Evolutionary conservation across 2,888 invertebrate species (phyloP).

Genomic region (Drosophila pseudotalamancana): DNA sequence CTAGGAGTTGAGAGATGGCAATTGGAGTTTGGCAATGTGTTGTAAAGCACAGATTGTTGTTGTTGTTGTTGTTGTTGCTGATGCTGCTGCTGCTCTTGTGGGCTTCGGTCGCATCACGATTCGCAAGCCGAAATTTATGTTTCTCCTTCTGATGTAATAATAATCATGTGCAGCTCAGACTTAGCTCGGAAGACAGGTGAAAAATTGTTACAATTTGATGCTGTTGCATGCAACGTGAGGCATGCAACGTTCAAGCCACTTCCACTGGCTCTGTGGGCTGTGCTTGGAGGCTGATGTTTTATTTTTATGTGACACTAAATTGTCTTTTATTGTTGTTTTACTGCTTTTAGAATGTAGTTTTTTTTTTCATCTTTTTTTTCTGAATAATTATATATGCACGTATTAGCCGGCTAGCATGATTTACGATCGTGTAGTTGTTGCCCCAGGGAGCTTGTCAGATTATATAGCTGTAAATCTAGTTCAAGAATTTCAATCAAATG

Average conservation of each 20-base stretch:
- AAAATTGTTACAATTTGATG: conserved; percentile 78
- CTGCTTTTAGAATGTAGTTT: conserved; percentile 59
- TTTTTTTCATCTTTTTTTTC: conserved; percentile 11
- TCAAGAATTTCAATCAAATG: conserved; percentile 49
- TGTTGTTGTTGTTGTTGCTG: conserved; percentile 14
- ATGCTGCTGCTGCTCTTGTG: conserved; percentile 19
- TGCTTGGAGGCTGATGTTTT: conserved; percentile 14
- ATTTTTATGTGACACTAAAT: conserved; percentile 63
- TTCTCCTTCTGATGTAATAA: conserved; percentile 72
- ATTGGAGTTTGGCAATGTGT: conserved; percentile 23
- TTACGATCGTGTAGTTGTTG: conserved; percentile 34
- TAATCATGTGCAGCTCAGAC: conserved; percentile 65
- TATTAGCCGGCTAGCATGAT: conserved; percentile 45
- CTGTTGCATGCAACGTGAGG: conserved; percentile 60
- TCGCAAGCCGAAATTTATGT: conserved; percentile 67
- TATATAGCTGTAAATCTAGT: conserved; percentile 34
- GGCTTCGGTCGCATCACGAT: conserved; percentile 63
- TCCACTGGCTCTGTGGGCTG: conserved; percentile 28
- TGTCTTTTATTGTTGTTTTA: conserved; percentile 62
- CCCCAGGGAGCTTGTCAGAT: conserved; percentile 13
- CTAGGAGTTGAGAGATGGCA: conserved; percentile 5
- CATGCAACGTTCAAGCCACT: not conserved
- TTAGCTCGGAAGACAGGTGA: conserved; percentile 62
- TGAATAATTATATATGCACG: conserved; percentile 63
- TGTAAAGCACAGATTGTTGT: conserved; percentile 54